phyloP scores from a whole-genome alignment of 2,888 invertebrate genomes.

The Salpingus planirostris region DNA sequence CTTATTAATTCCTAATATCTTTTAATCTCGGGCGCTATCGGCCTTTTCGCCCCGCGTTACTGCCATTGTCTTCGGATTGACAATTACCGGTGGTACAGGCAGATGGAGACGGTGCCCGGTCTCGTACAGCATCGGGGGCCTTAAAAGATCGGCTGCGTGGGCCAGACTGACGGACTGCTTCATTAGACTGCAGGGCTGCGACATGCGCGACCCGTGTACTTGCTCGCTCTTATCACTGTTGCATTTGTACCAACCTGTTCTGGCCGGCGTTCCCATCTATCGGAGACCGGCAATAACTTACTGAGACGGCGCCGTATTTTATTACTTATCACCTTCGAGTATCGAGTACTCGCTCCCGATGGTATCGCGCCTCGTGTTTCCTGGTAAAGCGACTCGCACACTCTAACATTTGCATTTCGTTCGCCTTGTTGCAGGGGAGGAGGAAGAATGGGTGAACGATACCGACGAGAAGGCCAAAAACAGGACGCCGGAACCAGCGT shows the following conservation, averaged over 20 bases:
- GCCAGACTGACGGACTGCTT: constrained; percentile 40
- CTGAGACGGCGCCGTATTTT: constrained; percentile 25
- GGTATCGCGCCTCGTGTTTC: constrained; percentile 26
- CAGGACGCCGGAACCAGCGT: constrained; percentile 8
- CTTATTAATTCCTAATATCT: constrained; percentile 40
- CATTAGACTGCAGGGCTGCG: constrained; percentile 37
- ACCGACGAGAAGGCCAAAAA: constrained; percentile 47
- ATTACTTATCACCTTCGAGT: constrained; percentile 28
- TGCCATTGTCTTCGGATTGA: constrained; percentile 27
- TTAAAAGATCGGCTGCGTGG: too few species aligned
- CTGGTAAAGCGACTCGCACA: constrained; percentile 19
- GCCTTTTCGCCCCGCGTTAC: constrained; percentile 27
- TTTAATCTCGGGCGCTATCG: constrained; percentile 29
- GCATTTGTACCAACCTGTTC: constrained; percentile 37
- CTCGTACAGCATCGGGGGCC: too few species aligned
- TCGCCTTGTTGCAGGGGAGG: constrained; percentile 55
- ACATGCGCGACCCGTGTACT: constrained; percentile 40
- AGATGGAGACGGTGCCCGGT: too few species aligned
- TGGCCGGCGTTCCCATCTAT: constrained; percentile 26
- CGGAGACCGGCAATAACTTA: constrained; percentile 24
- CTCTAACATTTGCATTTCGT: constrained; percentile 20
- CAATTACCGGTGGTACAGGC: constrained; percentile 5
- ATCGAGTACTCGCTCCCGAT: constrained; percentile 26
- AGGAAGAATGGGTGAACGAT: constrained; percentile 52
- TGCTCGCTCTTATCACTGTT: constrained; percentile 37